phyloP scores from a whole-genome alignment of 1,140 invertebrate genomes.

The Parapsyche elsis region DNA sequence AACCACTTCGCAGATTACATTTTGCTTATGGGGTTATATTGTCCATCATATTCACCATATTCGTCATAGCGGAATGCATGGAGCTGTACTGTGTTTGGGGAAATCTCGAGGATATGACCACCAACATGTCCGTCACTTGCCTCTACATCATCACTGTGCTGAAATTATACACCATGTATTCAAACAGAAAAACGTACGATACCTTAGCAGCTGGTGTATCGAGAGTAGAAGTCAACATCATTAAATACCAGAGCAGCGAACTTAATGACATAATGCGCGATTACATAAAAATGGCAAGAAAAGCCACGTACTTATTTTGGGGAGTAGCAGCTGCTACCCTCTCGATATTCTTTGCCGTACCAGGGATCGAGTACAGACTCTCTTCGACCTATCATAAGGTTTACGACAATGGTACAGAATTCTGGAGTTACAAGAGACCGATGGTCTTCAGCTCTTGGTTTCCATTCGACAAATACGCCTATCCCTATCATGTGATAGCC shows the following conservation, averaged over 20 bases:
- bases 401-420: slow-evolving; percentile 52
- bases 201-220: slow-evolving; percentile 42
- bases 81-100: slow-evolving; percentile 53
- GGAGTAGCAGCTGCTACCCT: slow-evolving; percentile 48
- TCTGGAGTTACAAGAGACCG: slow-evolving; percentile 46
- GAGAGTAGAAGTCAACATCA: slow-evolving; percentile 47
- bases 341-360: slow-evolving; percentile 50
- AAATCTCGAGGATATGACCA: slow-evolving; percentile 55
- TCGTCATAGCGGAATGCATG: slow-evolving; percentile 54
- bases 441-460: slow-evolving; percentile 57
- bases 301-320: slow-evolving; percentile 51
- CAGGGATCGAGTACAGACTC: slow-evolving; percentile 51
- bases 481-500: slow-evolving; percentile 45
- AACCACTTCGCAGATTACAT: slow-evolving; percentile 32
- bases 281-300: slow-evolving; percentile 44
- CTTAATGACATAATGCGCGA: slow-evolving; percentile 31
- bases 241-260: slow-evolving; percentile 31
- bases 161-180: slow-evolving; percentile 53
- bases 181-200: slow-evolving; percentile 43
- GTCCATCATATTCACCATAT: slow-evolving; percentile 50
- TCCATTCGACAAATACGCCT: slow-evolving; percentile 54
- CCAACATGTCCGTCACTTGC: slow-evolving; percentile 54
- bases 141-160: slow-evolving; percentile 51
- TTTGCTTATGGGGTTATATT: slow-evolving; percentile 33
- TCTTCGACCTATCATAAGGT: slow-evolving; percentile 48